Conservation (phyloP, 2,113 vertebrate species). For the Agelaius tricolor region DNA sequence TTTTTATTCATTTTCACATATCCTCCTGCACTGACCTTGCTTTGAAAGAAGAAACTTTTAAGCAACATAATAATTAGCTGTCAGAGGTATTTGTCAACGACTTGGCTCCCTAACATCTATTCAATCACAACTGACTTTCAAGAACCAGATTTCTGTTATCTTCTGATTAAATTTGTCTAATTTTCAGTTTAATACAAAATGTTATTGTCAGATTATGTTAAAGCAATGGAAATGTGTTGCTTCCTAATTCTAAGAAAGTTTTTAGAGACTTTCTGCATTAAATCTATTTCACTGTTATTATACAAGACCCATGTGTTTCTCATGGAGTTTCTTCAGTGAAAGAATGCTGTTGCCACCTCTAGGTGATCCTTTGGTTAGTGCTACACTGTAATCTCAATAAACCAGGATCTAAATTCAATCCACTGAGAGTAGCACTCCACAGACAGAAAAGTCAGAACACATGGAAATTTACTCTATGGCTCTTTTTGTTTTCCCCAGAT, state of each 20-base stretch:
- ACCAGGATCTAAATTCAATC: neutral
- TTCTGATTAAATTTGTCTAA: neutral
- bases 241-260: neutral
- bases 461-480: neutral
- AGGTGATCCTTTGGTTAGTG: neutral
- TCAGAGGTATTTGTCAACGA: neutral
- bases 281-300: neutral
- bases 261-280: neutral
- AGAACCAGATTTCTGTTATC: neutral
- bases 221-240: neutral
- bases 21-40: neutral
- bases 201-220: neutral
- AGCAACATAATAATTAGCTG: constrained; percentile 4
- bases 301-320: neutral
- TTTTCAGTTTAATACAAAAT: neutral
- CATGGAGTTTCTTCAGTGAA: too few relatives aligned
- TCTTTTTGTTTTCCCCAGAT: neutral
- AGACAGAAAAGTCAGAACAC: neutral
- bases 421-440: neutral
- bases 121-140: neutral
- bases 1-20: neutral
- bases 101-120: neutral
- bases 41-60: neutral
- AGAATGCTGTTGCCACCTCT: neutral
- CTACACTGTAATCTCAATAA: neutral